Evolutionary conservation across 2,113 vertebrate species (phyloP).

Genomic region (Macrotus californicus): DNA sequence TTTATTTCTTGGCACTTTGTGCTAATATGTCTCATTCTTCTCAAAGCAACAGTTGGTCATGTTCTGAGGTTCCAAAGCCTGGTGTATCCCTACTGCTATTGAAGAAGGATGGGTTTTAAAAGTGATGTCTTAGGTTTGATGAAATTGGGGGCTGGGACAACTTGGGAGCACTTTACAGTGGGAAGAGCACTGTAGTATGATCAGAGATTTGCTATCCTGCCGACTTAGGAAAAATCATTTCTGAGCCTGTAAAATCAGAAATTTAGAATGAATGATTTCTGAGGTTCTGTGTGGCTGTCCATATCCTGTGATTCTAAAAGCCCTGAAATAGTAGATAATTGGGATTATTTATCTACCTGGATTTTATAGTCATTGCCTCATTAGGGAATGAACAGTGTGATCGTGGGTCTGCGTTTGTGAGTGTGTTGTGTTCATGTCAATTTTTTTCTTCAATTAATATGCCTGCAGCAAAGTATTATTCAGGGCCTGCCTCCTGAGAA

Average conservation of each 20-base stretch:
- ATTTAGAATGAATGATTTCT: neutral
- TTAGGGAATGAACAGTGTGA: neutral
- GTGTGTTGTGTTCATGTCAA: neutral
- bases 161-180: neutral
- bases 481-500: neutral
- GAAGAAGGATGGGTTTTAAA: neutral
- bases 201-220: neutral
- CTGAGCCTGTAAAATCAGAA: neutral
- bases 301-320: neutral
- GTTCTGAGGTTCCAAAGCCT: neutral
- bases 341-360: neutral
- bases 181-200: neutral
- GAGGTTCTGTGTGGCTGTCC: neutral
- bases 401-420: neutral
- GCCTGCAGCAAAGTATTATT: neutral
- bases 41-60: neutral
- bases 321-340: neutral
- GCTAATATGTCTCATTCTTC: neutral
- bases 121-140: neutral
- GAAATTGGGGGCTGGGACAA: neutral
- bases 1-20: neutral
- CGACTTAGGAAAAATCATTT: neutral
- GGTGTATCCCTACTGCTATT: neutral
- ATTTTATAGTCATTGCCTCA: neutral
- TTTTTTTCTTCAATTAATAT: neutral